phyloP scores from a whole-genome alignment of 92 coral and sea anemone species.

The Pocillopora grandis region DNA sequence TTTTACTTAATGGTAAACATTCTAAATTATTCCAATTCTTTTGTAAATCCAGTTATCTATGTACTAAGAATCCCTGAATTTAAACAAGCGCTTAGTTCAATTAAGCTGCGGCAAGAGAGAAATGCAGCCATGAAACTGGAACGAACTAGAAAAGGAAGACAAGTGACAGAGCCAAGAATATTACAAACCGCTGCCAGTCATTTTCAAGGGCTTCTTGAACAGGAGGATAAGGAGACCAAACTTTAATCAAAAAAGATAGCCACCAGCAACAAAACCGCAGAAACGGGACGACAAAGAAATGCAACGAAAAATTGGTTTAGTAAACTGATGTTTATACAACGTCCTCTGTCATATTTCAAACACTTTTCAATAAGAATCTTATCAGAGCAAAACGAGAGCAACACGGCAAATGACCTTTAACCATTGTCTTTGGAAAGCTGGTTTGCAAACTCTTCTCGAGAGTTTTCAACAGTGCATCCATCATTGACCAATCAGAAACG shows the following conservation, averaged over 20 bases:
- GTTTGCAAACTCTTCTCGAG: no score
- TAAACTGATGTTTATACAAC: no score
- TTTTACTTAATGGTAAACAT: background rate
- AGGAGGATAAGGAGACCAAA: background rate
- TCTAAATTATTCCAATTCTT: background rate
- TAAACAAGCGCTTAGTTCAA: background rate
- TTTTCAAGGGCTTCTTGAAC: background rate
- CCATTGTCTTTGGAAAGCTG: no score
- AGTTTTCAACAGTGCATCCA: no score
- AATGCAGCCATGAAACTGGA: background rate
- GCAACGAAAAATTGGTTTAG: no score
- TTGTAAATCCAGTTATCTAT: slow-evolving; percentile 4
- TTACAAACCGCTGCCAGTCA: background rate
- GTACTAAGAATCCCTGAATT: slow-evolving; percentile 8
- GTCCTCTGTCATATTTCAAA: no score
- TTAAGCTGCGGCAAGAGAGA: background rate
- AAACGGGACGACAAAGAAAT: no score
- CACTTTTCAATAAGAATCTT: no score
- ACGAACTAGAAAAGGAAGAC: background rate
- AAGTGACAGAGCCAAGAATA: background rate
- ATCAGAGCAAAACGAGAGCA: no score
- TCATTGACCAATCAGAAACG: no score
- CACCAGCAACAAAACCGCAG: no score
- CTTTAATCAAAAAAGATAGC: background rate
- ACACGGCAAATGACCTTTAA: no score